Percentiles rank a stretch among this genome's conserved stretches.
Evolutionary conservation across 2,888 invertebrate species (phyloP).

Genomic region (Tromatobia lineatoria): DNA sequence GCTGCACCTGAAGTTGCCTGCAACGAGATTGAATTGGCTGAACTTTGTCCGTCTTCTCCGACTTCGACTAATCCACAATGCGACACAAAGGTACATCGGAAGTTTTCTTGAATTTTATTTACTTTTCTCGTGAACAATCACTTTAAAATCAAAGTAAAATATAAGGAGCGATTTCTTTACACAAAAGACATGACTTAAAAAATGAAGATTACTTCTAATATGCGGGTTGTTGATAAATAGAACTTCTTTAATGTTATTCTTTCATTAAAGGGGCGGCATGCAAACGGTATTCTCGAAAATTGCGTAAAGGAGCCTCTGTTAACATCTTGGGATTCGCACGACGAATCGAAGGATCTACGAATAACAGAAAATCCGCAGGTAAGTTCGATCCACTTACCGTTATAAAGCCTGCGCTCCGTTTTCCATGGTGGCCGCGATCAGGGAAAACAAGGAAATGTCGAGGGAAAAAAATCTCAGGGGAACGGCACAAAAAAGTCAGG

Average conservation of each 20-base stretch:
- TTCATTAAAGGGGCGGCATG: conserved; percentile 83
- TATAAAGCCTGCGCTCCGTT: too few species aligned
- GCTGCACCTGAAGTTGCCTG: conserved; percentile 72
- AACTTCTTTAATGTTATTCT: conserved; percentile 11
- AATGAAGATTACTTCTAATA: too few species aligned
- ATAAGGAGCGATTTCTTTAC: too few species aligned
- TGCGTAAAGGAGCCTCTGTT: conserved; percentile 86
- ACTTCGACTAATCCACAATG: conserved; percentile 84
- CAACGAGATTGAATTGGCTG: conserved; percentile 83
- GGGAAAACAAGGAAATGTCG: too few species aligned
- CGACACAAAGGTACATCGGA: conserved; percentile 87
- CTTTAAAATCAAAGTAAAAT: too few species aligned
- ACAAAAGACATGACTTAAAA: too few species aligned
- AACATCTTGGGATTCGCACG: conserved; percentile 81
- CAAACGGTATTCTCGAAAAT: conserved; percentile 86
- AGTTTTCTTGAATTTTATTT: background rate
- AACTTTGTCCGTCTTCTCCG: conserved; percentile 83
- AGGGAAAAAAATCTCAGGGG: too few species aligned
- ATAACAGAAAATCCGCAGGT: conserved; percentile 91
- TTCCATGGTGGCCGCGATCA: too few species aligned
- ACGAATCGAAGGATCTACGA: conserved; percentile 86
- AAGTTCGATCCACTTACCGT: background rate
- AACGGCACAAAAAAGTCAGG: too few species aligned
- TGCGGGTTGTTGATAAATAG: background rate
- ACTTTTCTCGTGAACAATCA: too few species aligned